Evolutionary conservation across 2,797 vertebrate species (phyloP), one percentile per base, ranked within the genome.

Genomic region (Prunella strophiata): DNA sequence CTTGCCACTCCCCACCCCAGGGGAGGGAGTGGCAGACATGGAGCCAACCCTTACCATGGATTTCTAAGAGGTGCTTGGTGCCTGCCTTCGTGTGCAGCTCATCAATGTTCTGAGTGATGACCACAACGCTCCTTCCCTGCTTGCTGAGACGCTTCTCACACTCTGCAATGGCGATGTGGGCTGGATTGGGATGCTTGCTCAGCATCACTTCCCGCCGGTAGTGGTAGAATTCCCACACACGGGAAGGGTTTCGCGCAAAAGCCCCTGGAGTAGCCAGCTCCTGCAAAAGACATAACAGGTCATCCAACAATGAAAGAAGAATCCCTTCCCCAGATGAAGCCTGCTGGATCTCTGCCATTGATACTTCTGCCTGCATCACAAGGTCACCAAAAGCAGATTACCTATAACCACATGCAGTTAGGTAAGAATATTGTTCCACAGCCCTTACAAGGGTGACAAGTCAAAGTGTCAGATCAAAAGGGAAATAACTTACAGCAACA

Each of bases 191-290:
- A 12, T 96, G 97, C 89, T 98, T 99, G 26, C 94, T 98, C 94
- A 98, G 76, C 89, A 98, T 98, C 80, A 99, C 77, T 75, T 99
- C 98, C 65, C 99, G 97, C 4, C 99, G 98, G 97, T 99, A 99
- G 74, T 99, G 99, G 97, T 99, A 99, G 90, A 99, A 99, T 91
- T 99, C 99, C 99, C 99, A 99, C 17, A 99, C 99, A 2, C 98
- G 98, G 5, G 99, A 99, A 0, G 99, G 98, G 95, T 98, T 98
- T 38, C 98, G 98, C 1, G 98, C 98, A 96, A 99, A 99, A 76
- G 99, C 98, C 94, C 98, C 98, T 0, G 99, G 99, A 5, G 99
- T 99, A 10, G 99, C 99, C 93, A 99, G 93, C 75, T 99, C 99
- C 99, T 99, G 94, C 30, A 82, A 92, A 59, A 65, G 20, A 81